Base-by-base conservation (phyloP, 1,140 invertebrate species). In the Drusus annulatus region DNA sequence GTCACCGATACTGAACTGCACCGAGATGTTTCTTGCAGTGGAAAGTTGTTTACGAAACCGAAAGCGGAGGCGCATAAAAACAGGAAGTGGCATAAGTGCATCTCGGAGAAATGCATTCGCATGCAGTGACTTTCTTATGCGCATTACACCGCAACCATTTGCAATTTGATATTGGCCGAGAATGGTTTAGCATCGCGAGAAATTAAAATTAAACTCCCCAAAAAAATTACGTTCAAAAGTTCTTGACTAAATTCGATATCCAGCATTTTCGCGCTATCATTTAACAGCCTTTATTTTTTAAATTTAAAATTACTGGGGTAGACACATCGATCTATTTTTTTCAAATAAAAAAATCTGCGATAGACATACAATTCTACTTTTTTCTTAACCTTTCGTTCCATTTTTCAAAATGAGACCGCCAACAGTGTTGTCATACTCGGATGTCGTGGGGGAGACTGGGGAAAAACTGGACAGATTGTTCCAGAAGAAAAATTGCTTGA, bases 401-500 rank as follows among this genome's bases (percentile, higher is more conserved):
- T 25, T 54, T 45, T 78, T 56, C 10, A 84, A 84, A 79, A 90
- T 91, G 89, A 83, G 86, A 79, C 77, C 82, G 21, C 73, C 62
- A 15, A 54, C 78, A 28, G 36, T 50, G 8, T 86, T 94, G 23
- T 91, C 86, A 3, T 94, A 92, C 86, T 89, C 90, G 7, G 92
- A 92, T 50, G 81, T 95, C 10, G 92, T 93, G 65, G 91, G 90
- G n/a, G 89, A 91, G 62, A 87, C 91, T 2, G 91, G 90, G 3
- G 86, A 90, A 45, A 91, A 90, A 78, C 86, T 95, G 54, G 93
- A 95, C 84, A 87, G 90, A 28, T 91, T 94, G 84, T 95, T 94
- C 79, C 91, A 92, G 2, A 90, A 91, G 1, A 91, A 93, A 84
- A 91, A 93, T 83, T 92, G 92, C 82, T 92, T 95, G 85, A 88